Base-by-base conservation (phyloP, 35 echinoderm and acorn worm genomes). In the Chiridota heheva region DNA sequence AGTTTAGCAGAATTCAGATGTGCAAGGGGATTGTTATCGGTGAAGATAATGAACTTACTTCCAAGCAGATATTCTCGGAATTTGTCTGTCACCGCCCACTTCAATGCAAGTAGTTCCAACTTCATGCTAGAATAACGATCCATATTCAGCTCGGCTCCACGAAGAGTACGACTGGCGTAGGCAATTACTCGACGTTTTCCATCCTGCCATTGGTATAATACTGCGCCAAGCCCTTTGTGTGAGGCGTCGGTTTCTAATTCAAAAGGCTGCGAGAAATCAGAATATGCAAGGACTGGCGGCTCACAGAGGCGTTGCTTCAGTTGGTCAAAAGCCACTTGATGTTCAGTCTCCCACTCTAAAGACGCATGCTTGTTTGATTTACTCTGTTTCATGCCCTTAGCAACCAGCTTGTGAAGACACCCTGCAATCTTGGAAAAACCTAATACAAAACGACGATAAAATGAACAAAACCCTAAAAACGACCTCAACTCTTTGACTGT, bases 1-100 rank as follows among this genome's bases (percentile, higher is more conserved):
- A 87, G 53, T 43, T 63, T 7, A 3, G 88, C 80, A 40, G 56
- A 61, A 4, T 30, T 45, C 18, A 90, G 60, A 48, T 85, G 59
- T 3, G 72, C 64, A 8, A 89, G 67, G 1, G 87, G 87, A 40
- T 89, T 89, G 44, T 89, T 41, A 40, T 90, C 88, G 30, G 80
- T 90, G 35, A 61, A 77, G 1, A 84, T 81, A 27, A 63, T 73
- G 34, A 90, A 83, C 42, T 76, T 18, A 1, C 35, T 7, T 2
- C 88, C 80, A 35, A 41, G 31, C 32, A 90, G 38, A 36, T 90
- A 90, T 30, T 81, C 77, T n/a, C 34, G 26, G 34, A 85, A 90
- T 33, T 90, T 90, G 5, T 90, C 88, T 0, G 88, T 90, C 1
- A 85, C 43, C 4, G 80, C 88, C 88, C 88, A 90, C 36, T 69